phyloP scores from a whole-genome alignment of 2,797 vertebrate genomes.

The Cossypha polioptera region DNA sequence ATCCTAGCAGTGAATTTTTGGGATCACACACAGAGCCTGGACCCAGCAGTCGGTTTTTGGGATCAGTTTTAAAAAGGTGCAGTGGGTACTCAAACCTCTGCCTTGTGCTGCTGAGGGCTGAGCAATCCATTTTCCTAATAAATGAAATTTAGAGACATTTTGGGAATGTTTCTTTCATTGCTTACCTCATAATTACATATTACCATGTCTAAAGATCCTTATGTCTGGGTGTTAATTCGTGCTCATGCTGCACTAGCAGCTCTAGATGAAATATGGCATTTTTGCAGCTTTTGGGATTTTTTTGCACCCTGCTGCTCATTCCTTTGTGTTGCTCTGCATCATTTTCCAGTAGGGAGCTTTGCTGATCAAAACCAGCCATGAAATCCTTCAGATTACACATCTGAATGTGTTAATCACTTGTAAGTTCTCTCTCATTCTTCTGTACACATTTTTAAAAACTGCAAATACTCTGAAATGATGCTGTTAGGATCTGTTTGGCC shows the following conservation, averaged over 20 bases:
- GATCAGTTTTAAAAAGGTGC: not conserved
- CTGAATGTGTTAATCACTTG: not conserved
- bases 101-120: not conserved
- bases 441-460: not conserved
- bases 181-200: not conserved
- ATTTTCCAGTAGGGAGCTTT: slow-evolving; percentile 20
- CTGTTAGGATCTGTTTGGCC: not conserved
- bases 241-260: not conserved
- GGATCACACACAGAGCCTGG: too few relatives aligned
- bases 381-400: not conserved
- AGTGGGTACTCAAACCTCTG: not conserved
- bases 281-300: not conserved
- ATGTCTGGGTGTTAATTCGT: not conserved
- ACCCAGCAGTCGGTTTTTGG: not conserved
- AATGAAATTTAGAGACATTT: not conserved
- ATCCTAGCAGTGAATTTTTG: too few relatives aligned
- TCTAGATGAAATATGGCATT: not conserved
- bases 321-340: not conserved
- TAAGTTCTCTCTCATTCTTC: not conserved
- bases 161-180: not conserved
- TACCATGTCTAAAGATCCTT: not conserved
- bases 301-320: slow-evolving; percentile 5
- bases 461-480: not conserved
- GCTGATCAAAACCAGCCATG: not conserved
- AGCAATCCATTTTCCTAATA: not conserved